Conservation (phyloP, 1,140 invertebrate species). For the Gonatopus flavifemur region DNA sequence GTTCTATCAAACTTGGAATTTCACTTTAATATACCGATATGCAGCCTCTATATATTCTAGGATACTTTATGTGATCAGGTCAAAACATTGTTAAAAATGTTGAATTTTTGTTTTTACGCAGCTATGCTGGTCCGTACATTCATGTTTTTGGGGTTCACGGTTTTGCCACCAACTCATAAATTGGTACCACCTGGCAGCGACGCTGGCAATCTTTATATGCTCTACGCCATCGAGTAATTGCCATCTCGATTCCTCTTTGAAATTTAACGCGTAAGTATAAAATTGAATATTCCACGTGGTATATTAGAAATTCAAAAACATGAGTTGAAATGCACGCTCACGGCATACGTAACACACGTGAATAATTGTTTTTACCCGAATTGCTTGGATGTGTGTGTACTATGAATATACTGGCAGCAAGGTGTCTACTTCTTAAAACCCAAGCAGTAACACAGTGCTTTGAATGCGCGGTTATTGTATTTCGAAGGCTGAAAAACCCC, state of each 20-base stretch:
- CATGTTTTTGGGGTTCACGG: slow-evolving; percentile 93
- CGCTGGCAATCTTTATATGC: slow-evolving; percentile 75
- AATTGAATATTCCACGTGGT: neutral
- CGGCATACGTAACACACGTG: no score
- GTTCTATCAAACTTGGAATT: no score
- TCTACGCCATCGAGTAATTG: slow-evolving; percentile 76
- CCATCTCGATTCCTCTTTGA: slow-evolving; percentile 37
- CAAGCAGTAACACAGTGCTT: no score
- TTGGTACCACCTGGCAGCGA: slow-evolving; percentile 68
- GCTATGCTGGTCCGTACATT: slow-evolving; percentile 87
- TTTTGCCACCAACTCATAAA: slow-evolving; percentile 80
- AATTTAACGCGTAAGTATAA: slow-evolving; percentile 49
- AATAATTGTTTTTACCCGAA: no score
- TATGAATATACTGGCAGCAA: no score
- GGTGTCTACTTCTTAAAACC: no score
- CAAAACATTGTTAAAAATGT: slow-evolving; percentile 1
- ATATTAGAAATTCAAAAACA: no score
- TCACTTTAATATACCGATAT: no score
- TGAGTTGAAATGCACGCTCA: no score
- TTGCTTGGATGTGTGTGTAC: no score
- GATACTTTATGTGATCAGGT: slow-evolving; percentile 2
- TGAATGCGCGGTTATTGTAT: no score
- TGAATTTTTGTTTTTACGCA: slow-evolving; percentile 60
- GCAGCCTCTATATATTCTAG: slow-evolving; percentile 1
- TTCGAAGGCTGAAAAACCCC: no score